Evolutionary conservation across 1,140 invertebrate genomes (phyloP).

Genomic region (Zaprionus davidi): DNA sequence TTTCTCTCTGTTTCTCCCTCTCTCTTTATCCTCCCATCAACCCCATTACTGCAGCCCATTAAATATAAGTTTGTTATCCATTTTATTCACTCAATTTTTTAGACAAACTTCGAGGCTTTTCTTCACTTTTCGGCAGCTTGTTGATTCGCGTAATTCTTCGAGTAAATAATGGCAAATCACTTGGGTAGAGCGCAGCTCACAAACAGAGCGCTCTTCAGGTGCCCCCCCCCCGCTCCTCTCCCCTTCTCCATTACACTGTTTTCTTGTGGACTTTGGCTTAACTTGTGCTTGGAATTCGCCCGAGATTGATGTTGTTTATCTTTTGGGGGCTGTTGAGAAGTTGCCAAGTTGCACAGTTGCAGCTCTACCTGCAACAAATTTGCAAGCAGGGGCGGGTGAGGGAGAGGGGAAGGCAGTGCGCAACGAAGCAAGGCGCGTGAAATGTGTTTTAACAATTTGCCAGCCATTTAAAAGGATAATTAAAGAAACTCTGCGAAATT

Average conservation of each 20-base stretch:
- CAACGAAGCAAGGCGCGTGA: slow-evolving; percentile 21
- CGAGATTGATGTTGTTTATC: slow-evolving; percentile 69
- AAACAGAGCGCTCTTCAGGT: not conserved
- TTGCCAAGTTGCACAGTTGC: slow-evolving; percentile 28
- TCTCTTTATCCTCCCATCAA: not conserved
- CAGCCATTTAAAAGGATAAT: slow-evolving; percentile 75
- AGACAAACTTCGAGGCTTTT: not conserved
- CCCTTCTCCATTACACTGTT: not conserved
- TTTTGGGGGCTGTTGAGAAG: slow-evolving; percentile 43
- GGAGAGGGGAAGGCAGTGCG: not conserved
- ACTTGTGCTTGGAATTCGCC: slow-evolving; percentile 33
- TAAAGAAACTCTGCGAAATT: slow-evolving; percentile 74
- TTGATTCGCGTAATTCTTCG: slow-evolving; percentile 28
- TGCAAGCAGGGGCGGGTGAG: slow-evolving; percentile 1
- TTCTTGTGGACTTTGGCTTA: slow-evolving; percentile 13
- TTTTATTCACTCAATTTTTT: not conserved
- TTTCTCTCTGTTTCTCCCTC: not conserved
- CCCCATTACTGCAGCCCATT: not conserved
- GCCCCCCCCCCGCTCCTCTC: not conserved
- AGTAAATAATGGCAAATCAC: slow-evolving; percentile 44
- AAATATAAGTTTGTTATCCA: not conserved
- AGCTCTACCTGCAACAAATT: slow-evolving; percentile 54
- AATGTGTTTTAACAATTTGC: slow-evolving; percentile 72
- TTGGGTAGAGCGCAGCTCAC: slow-evolving; percentile 17
- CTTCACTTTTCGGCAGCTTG: slow-evolving; percentile 3